Evolutionary conservation across 1,140 invertebrate genomes (phyloP).

Genomic region (Coenobita brevimanus): DNA sequence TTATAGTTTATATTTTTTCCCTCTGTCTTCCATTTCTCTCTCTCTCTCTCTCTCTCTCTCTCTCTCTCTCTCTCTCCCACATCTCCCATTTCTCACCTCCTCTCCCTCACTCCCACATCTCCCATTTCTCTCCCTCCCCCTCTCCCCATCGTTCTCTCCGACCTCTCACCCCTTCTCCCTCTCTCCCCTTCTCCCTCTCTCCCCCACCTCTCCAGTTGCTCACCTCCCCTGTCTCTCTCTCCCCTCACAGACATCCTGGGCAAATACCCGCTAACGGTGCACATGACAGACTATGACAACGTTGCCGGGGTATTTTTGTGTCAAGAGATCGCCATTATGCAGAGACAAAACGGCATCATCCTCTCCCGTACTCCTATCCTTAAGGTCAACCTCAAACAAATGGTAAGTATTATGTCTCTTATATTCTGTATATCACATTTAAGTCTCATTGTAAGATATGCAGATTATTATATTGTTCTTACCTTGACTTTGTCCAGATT

Average conservation of each 20-base stretch:
- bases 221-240: no score
- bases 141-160: no score
- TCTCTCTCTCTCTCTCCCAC: conserved; percentile 70
- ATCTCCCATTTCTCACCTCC: no score
- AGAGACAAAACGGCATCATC: conserved; percentile 85
- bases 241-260: conserved; percentile 86
- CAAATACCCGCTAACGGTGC: conserved; percentile 81
- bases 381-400: conserved; percentile 81
- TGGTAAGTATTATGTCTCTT: conserved; percentile 74
- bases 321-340: conserved; percentile 83
- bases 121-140: no score
- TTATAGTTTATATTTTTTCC: neutral
- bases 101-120: no score
- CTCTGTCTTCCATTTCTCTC: neutral
- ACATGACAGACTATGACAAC: conserved; percentile 83
- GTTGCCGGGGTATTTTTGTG: conserved; percentile 88
- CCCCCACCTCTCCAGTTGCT: no score
- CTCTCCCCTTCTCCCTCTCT: no score
- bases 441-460: neutral
- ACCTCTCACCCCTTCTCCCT: no score
- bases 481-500: no score
- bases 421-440: neutral
- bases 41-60: neutral
- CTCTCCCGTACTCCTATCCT: conserved; percentile 81
- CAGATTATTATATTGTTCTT: neutral